Evolutionary conservation across 2,888 invertebrate genomes (phyloP).

Genomic region (Ptychoptera albimana): DNA sequence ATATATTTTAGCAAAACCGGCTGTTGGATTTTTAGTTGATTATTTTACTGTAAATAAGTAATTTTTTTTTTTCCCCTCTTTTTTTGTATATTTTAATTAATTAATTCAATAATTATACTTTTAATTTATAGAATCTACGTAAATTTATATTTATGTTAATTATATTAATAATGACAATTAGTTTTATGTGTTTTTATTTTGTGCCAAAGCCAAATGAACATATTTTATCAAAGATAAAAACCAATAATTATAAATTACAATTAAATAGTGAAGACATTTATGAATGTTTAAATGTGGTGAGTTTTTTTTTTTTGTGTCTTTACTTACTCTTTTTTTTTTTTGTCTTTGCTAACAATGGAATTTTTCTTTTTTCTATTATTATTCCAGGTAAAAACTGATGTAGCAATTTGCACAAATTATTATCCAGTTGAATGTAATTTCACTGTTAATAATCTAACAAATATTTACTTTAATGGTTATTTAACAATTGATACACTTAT

Average conservation of each 20-base stretch:
- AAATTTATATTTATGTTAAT: constrained; percentile 39
- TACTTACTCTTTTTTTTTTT: too few relatives aligned
- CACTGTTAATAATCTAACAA: too few relatives aligned
- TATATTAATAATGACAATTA: constrained; percentile 45
- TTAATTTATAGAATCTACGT: background rate
- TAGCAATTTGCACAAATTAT: constrained; percentile 6
- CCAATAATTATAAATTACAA: too few relatives aligned
- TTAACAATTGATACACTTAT: too few relatives aligned
- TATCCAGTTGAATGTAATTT: too few relatives aligned
- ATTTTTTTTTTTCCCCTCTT: background rate
- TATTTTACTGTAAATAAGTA: constrained; percentile 39
- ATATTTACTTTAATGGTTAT: too few relatives aligned
- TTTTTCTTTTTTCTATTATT: too few relatives aligned
- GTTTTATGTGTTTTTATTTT: constrained; percentile 54
- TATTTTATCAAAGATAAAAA: background rate
- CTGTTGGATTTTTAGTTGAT: constrained; percentile 60
- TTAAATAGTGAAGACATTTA: constrained; percentile 8
- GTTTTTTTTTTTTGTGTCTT: too few relatives aligned
- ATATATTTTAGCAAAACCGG: constrained; percentile 60
- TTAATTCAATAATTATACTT: too few relatives aligned
- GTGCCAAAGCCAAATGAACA: constrained; percentile 32
- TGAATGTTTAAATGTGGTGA: constrained; percentile 14
- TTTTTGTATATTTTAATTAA: background rate
- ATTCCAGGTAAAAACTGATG: constrained; percentile 6
- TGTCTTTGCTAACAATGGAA: too few relatives aligned